These are phyloP conservation scores for Tetragonisca angustula DNA, from an alignment of 2,888 invertebrate species.

Conservation along the genomic window DNA sequence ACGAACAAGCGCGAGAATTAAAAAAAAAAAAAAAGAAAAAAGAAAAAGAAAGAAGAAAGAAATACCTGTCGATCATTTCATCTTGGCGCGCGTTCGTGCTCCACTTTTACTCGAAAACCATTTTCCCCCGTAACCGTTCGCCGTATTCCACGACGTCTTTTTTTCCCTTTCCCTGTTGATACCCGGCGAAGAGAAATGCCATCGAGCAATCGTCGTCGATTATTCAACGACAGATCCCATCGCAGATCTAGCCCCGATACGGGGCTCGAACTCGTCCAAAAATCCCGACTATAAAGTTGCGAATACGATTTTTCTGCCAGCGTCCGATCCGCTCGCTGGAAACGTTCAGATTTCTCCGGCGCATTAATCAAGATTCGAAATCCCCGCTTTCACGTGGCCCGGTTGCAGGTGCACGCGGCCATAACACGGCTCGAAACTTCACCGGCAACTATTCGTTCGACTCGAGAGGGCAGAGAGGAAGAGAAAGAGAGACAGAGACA, in stretches of 20 bases:
- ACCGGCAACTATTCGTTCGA: slow-evolving; percentile 74
- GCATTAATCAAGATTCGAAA: slow-evolving; percentile 73
- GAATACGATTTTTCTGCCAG: slow-evolving; percentile 50
- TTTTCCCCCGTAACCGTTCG: background rate
- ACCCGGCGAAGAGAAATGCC: slow-evolving; percentile 10
- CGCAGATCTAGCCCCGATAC: slow-evolving; percentile 13
- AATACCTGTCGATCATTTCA: background rate
- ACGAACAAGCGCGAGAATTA: background rate
- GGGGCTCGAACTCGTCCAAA: slow-evolving; percentile 9
- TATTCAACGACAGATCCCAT: slow-evolving; percentile 41
- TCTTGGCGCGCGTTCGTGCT: background rate
- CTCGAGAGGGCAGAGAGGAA: slow-evolving; percentile 11
- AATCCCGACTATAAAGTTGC: slow-evolving; percentile 41
- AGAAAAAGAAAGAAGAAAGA: background rate
- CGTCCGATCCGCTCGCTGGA: slow-evolving; percentile 6
- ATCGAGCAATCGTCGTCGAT: slow-evolving; percentile 25
- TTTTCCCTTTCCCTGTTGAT: background rate
- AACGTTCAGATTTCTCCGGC: slow-evolving; percentile 35
- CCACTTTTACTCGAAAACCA: background rate
- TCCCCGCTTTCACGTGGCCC: slow-evolving; percentile 56
- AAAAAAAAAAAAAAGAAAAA: background rate
- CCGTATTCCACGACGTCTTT: background rate
- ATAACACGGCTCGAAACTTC: slow-evolving; percentile 72
- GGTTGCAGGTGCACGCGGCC: slow-evolving; percentile 61
- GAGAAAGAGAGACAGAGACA: background rate